A percentile compares a stretch with the other conserved stretches of the same genome.
Evolutionary conservation across 2,888 invertebrate species (phyloP).

Genomic region (Anodontia alba): DNA sequence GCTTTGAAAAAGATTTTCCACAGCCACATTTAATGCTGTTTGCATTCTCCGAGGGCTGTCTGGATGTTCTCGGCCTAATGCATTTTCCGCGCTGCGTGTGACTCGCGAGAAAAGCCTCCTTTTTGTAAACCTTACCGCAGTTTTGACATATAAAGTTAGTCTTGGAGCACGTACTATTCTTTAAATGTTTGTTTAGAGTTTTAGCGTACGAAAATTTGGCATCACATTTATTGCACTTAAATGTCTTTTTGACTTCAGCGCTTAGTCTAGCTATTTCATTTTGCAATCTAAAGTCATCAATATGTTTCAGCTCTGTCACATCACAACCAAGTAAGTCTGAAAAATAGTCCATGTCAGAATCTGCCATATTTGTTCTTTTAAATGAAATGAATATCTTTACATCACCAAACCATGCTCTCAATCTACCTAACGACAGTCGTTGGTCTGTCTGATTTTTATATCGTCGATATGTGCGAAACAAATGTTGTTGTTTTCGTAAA

Average conservation of each 20-base stretch:
- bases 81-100: slow-evolving; percentile 1
- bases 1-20: not conserved
- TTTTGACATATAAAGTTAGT: not conserved
- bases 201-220: not conserved
- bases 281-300: not conserved
- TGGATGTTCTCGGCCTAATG: not conserved
- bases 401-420: not conserved
- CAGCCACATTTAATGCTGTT: not conserved
- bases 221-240: not conserved
- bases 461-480: no score
- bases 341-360: not conserved
- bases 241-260: not conserved
- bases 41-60: not conserved
- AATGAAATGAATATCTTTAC: not conserved
- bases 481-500: not conserved
- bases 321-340: not conserved
- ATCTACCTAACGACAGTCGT: no score
- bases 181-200: not conserved
- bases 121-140: not conserved
- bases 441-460: no score
- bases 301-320: not conserved
- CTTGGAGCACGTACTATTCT: slow-evolving; percentile 5
- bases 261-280: not conserved
- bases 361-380: not conserved
- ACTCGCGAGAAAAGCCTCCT: not conserved